These are phyloP conservation scores for Euglossa dilemma DNA, from an alignment of 1,140 invertebrate species.

Conservation along the genomic window DNA sequence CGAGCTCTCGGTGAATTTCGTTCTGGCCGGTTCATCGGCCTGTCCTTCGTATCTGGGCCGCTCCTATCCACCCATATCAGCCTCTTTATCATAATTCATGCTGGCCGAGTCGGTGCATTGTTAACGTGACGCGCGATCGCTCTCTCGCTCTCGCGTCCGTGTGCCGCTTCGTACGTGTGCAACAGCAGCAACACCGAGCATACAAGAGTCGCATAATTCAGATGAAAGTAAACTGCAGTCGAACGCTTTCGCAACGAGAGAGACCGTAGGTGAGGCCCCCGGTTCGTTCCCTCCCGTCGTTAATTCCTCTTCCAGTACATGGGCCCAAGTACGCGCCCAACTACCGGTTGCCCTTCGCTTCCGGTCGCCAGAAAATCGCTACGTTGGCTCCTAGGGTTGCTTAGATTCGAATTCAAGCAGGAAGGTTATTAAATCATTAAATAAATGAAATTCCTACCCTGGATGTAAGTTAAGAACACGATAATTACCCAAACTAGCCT, in stretches of 20 bases:
- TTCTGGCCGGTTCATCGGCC: slow-evolving; percentile 66
- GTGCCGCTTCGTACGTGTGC: neutral
- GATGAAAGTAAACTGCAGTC: slow-evolving; percentile 64
- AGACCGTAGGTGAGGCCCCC: slow-evolving; percentile 35
- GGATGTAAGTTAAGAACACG: too few species aligned
- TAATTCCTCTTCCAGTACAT: slow-evolving; percentile 19
- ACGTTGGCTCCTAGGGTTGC: neutral
- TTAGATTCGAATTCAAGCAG: too few species aligned
- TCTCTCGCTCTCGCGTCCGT: neutral
- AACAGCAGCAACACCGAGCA: slow-evolving; percentile 5
- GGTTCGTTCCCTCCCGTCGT: slow-evolving; percentile 5
- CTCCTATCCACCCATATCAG: slow-evolving; percentile 68
- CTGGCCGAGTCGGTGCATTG: slow-evolving; percentile 58
- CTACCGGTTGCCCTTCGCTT: neutral
- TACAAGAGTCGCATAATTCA: slow-evolving; percentile 63
- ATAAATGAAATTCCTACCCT: too few species aligned
- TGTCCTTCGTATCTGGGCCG: slow-evolving; percentile 72
- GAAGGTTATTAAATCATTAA: too few species aligned
- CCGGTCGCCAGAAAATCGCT: neutral
- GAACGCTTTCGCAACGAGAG: slow-evolving; percentile 45
- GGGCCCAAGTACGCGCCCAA: neutral
- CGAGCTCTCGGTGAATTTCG: slow-evolving; percentile 38
- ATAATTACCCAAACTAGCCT: too few species aligned
- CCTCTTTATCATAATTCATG: slow-evolving; percentile 74
- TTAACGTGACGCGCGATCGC: slow-evolving; percentile 48